Evolutionary conservation across 2,113 vertebrate species (phyloP).

Genomic region (Chaenocephalus aceratus): DNA sequence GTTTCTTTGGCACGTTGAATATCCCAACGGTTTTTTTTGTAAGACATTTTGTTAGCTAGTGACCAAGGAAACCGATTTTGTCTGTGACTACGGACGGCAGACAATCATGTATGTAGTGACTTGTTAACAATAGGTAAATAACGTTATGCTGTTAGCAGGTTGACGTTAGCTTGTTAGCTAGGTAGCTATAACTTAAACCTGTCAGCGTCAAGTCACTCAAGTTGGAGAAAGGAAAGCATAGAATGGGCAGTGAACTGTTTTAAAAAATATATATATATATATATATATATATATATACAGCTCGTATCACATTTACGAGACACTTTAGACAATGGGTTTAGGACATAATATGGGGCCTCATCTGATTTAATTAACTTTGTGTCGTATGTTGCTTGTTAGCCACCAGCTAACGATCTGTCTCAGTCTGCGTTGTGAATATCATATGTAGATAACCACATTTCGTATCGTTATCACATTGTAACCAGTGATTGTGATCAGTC

Average conservation of each 20-base stretch:
- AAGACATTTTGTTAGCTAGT: background rate
- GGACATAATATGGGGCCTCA: background rate
- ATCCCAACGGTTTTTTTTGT: background rate
- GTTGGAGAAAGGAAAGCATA: slow-evolving; percentile 9
- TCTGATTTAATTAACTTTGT: slow-evolving; percentile 56
- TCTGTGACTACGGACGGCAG: background rate
- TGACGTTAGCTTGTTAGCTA: slow-evolving; percentile 59
- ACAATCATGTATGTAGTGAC: background rate
- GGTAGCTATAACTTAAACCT: slow-evolving; percentile 64
- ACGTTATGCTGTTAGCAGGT: slow-evolving; percentile 42
- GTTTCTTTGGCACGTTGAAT: background rate
- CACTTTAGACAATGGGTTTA: background rate
- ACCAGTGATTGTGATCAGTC: background rate
- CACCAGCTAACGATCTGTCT: slow-evolving; percentile 31
- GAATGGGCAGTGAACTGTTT: background rate
- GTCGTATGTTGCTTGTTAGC: slow-evolving; percentile 57
- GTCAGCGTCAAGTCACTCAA: slow-evolving; percentile 37
- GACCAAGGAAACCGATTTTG: background rate
- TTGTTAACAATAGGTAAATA: slow-evolving; percentile 51
- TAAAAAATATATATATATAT: background rate
- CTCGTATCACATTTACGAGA: background rate
- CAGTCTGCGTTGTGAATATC: slow-evolving; percentile 55
- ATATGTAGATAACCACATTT: slow-evolving; percentile 15
- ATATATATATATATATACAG: background rate
- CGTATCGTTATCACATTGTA: background rate